Evolutionary conservation across 2,888 invertebrate genomes (phyloP).

Genomic region (Congeria kusceri): DNA sequence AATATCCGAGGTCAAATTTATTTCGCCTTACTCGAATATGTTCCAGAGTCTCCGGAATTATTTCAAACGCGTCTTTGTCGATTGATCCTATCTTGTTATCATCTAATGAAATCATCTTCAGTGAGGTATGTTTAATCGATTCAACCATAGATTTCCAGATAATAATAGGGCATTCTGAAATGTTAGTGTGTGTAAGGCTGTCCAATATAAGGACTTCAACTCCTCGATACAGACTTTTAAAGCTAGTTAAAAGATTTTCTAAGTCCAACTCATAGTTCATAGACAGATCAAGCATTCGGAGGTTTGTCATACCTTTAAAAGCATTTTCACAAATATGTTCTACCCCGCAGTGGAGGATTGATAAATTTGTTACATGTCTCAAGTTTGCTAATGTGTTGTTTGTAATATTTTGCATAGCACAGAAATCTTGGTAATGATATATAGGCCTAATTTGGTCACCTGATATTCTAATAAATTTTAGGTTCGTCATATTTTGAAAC

Average conservation of each 20-base stretch:
- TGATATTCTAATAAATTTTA: conserved; percentile 21
- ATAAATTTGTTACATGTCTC: conserved; percentile 8
- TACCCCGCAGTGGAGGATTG: conserved; percentile 25
- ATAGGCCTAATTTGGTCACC: conserved; percentile 12
- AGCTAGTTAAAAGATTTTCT: no score
- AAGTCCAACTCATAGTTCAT: conserved; percentile 25
- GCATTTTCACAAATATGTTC: conserved; percentile 11
- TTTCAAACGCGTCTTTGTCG: conserved; percentile 1
- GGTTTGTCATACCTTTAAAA: conserved; percentile 9
- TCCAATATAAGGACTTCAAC: conserved; percentile 7
- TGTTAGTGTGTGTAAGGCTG: neutral
- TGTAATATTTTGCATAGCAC: neutral
- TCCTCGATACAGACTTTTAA: conserved; percentile 11
- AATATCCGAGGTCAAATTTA: conserved; percentile 25
- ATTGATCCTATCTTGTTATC: conserved; percentile 24
- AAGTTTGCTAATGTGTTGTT: conserved; percentile 11
- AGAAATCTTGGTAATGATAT: conserved; percentile 17
- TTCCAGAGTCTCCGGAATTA: conserved; percentile 26
- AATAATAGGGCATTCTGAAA: neutral
- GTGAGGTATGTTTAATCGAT: neutral
- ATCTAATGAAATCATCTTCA: conserved; percentile 31
- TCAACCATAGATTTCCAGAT: conserved; percentile 10
- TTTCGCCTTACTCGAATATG: conserved; percentile 12
- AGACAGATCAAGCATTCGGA: conserved; percentile 37
- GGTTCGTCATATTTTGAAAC: conserved; percentile 21